Percentiles rank a stretch among this genome's conserved stretches.
Evolutionary conservation across 2,888 invertebrate genomes (phyloP).

Genomic region (Limenitis camilla): DNA sequence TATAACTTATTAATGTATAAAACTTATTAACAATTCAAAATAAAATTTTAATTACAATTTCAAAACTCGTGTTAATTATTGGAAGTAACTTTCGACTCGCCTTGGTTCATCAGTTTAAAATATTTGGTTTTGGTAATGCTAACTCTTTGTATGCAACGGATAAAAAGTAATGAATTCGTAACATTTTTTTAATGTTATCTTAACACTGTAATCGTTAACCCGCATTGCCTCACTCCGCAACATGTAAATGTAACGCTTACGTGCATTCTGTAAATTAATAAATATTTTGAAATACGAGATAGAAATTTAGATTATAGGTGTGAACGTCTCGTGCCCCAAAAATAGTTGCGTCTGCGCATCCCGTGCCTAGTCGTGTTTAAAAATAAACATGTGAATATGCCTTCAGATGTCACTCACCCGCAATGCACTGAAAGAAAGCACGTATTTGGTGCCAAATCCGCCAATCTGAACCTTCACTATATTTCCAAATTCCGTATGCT

Average conservation of each 20-base stretch:
- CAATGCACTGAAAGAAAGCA: slow-evolving; percentile 37
- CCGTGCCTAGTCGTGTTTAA: slow-evolving; percentile 49
- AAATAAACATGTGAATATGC: slow-evolving; percentile 55
- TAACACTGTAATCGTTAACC: too few relatives aligned
- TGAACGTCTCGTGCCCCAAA: slow-evolving; percentile 57
- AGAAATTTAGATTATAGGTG: slow-evolving; percentile 48
- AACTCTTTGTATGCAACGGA: too few relatives aligned
- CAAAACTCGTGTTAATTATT: too few relatives aligned
- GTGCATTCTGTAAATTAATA: neutral
- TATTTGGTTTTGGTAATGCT: too few relatives aligned
- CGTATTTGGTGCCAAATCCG: slow-evolving; percentile 46
- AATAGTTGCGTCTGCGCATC: slow-evolving; percentile 62
- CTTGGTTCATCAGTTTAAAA: too few relatives aligned
- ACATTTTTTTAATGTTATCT: neutral
- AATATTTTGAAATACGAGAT: slow-evolving; percentile 55
- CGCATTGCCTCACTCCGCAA: neutral
- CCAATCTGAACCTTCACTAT: slow-evolving; percentile 54
- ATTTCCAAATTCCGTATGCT: slow-evolving; percentile 43
- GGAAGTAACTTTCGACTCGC: too few relatives aligned
- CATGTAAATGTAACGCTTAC: neutral
- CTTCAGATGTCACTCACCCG: slow-evolving; percentile 63
- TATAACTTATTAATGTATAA: too few relatives aligned
- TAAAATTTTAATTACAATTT: too few relatives aligned
- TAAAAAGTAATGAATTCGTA: neutral
- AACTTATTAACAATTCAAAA: too few relatives aligned